Base-by-base conservation (phyloP, 2,888 invertebrate genomes). In the Mesorhabditis sp. region DNA sequence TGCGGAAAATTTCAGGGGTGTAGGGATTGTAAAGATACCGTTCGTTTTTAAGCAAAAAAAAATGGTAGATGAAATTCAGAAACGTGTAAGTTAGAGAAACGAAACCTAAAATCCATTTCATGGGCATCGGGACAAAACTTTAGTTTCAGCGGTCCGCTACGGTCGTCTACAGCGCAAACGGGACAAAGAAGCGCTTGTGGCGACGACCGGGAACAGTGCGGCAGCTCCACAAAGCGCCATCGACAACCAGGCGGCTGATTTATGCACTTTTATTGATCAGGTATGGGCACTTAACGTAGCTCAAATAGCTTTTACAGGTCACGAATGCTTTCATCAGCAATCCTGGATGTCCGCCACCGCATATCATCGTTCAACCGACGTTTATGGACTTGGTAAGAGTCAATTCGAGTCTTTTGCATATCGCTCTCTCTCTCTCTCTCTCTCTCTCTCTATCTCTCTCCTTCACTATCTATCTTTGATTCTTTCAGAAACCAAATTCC, bases 101-200 rank as follows among this genome's bases (percentile, higher is more conserved):
- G 2, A 28, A 28, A 28, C 28, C 28, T 28, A 28, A 28, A 28
- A 28, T 28, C 28, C 28, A 28, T 28, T 28, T 28, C 28, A 28
- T 28, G 2, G 28, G 28, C 28, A 28, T 28, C 28, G 28, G 28
- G 28, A 28, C 28, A 28, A 28, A 28, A 28, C 28, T 28, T 28
- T 28, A 28, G 2, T 62, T 71, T 72, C 43, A 71, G 71, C 68
- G 4, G 94, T 93, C 88, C 65, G 67, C 6, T 66, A 70, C 58
- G 69, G 72, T 42, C 70, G 70, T 15, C 45, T 70, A 15, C 67
- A 62, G 50, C 28, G 69, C 7, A 71, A 67, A 88, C 90, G 94
- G 82, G 91, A 93, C 73, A 90, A 94, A 82, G 94, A 94, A 87
- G 90, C 91, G 77, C 91, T n/a, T 4, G 5, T 43, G 6, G 10